Base-by-base conservation (phyloP, 2,888 invertebrate species). In the Psococerastis gibbosa region DNA sequence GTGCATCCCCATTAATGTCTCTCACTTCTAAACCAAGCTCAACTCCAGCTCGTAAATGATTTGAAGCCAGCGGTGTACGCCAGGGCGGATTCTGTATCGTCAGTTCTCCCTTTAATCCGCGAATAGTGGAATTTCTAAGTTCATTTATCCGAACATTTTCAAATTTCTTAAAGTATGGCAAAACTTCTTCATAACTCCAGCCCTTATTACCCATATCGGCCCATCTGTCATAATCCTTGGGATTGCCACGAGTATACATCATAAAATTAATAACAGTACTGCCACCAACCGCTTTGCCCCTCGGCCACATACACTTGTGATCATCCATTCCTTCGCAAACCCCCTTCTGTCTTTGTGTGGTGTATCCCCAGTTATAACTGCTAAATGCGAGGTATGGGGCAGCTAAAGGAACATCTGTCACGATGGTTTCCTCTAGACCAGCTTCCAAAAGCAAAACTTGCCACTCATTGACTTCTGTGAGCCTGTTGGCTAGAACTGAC, bases 1-100 rank as follows among this genome's bases (percentile, higher is more conserved):
- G 69, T 4, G 69, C 60, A 22, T 70, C 67, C 0, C 69, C 70
- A 53, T 78, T 79, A 55, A 80, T 78, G 55, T 84, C 83, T 9
- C 75, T 65, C 35, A 73, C 70, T 1, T 66, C 64, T 55, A 75
- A 71, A 1, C 81, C 81, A 27, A 75, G 66, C 54, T 75, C 65
- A 54, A 68, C 65, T 2, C 74, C 75, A 2, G 75, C 75, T 48
- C 69, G 62, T 1, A 78, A 57, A 55, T 73, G 78, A 0, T 71
- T 66, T 5, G 64, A 58, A 0, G 62, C 65, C 17, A 70, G 52
- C 3, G 62, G 61, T 1, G 69, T 64, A 22, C 67, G 58, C 58
- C 62, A 67, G 0, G 69, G 63, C 1, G 72, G 63, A 56, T 75
- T 69, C 56, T 75, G 72, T 64, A 64, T 58, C 8, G 60, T 70